These are phyloP conservation scores for Adelges cooleyi DNA, from an alignment of 1,140 invertebrate species.

Conservation along the genomic window DNA sequence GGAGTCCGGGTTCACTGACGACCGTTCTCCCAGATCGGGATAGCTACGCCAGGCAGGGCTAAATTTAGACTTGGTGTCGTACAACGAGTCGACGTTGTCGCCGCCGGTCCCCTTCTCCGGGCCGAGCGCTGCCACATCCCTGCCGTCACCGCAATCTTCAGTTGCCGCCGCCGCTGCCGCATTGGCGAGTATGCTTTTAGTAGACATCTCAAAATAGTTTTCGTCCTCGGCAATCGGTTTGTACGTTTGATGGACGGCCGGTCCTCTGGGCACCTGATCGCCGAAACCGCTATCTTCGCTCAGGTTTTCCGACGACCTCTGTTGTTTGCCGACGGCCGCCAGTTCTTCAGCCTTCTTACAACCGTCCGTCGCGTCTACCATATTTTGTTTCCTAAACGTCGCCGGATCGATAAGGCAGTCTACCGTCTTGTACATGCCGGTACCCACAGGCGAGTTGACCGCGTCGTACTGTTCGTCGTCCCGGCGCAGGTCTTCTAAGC, in stretches of 20 bases:
- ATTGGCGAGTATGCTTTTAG: background rate
- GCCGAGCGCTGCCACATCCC: constrained; percentile 8
- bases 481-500: constrained; percentile 31
- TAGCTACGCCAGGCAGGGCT: constrained; percentile 34
- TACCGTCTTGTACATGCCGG: constrained; percentile 34
- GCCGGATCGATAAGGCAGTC: constrained; percentile 32
- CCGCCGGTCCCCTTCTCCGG: constrained; percentile 14
- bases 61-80: constrained; percentile 34
- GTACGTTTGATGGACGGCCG: background rate
- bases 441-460: background rate
- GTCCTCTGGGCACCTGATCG: constrained; percentile 41
- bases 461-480: constrained; percentile 25
- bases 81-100: constrained; percentile 16
- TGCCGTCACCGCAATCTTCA: background rate
- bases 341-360: constrained; percentile 19
- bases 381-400: background rate
- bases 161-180: background rate
- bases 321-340: constrained; percentile 36
- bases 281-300: constrained; percentile 65
- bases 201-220: constrained; percentile 25
- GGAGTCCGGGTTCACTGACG: constrained; percentile 24
- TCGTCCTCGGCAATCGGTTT: constrained; percentile 13
- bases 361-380: background rate
- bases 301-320: constrained; percentile 56
- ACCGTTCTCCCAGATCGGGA: constrained; percentile 32